These are phyloP conservation scores for Todiramphus chloris DNA, from an alignment of 2,113 vertebrate species.

Conservation along the genomic window DNA sequence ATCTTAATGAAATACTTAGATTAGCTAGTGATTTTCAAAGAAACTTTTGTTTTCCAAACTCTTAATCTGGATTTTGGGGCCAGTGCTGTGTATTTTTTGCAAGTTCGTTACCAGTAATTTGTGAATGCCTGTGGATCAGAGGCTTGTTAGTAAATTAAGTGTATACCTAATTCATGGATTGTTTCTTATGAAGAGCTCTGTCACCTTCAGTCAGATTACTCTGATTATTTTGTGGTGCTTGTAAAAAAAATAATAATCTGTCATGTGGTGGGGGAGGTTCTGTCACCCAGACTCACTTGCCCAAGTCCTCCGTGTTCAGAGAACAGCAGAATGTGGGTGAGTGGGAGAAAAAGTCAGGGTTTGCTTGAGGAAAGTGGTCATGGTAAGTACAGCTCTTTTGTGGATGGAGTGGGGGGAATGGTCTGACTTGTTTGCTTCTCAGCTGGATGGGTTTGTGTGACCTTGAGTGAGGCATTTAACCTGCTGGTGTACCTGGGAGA, in stretches of 20 bases:
- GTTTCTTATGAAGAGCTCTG: conserved; percentile 38
- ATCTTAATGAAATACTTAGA: conserved; percentile 7
- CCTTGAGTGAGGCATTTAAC: neutral
- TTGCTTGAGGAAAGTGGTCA: neutral
- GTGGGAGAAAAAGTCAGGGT: neutral
- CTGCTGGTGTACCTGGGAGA: neutral
- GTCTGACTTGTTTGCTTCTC: neutral
- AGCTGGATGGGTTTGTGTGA: neutral
- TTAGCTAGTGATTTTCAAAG: conserved; percentile 56
- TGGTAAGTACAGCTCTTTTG: neutral
- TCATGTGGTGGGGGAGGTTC: neutral
- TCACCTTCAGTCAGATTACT: conserved; percentile 47
- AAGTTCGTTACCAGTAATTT: conserved; percentile 52
- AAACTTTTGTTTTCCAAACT: conserved; percentile 22
- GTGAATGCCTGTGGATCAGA: conserved; percentile 62
- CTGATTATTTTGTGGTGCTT: conserved; percentile 52
- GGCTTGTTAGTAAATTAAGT: conserved; percentile 58
- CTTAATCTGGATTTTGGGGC: conserved; percentile 29
- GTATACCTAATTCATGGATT: conserved; percentile 13
- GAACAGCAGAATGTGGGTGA: neutral
- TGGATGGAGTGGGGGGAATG: neutral
- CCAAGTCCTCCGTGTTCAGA: neutral
- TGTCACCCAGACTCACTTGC: neutral
- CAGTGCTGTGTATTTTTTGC: conserved; percentile 39
- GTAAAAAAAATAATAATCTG: conserved; percentile 3